Conservation (phyloP, 1,140 invertebrate genomes). For the Nephila pilipes region DNA sequence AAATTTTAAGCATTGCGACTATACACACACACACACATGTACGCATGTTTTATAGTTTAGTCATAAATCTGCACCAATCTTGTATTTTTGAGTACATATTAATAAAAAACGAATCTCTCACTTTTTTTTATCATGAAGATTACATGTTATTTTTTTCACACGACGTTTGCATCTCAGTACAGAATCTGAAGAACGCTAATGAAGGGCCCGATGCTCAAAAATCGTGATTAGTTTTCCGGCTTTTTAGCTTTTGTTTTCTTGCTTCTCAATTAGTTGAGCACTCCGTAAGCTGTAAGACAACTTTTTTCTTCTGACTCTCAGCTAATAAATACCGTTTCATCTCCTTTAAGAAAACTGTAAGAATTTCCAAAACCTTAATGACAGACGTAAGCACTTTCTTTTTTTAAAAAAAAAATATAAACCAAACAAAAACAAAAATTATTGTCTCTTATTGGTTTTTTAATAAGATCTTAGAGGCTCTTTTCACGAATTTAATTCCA, state of each 20-base stretch:
- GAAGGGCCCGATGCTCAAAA: conserved; percentile 33
- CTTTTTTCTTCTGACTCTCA: not conserved
- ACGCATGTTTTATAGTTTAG: not conserved
- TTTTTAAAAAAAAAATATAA: not conserved
- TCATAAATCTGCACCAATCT: not conserved
- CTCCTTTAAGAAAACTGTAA: not conserved
- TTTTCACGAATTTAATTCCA: too few species aligned
- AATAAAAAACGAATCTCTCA: not conserved
- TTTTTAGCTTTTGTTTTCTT: conserved; percentile 34
- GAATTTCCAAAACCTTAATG: not conserved
- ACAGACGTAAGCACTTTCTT: not conserved
- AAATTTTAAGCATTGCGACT: not conserved
- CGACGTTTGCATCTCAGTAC: not conserved
- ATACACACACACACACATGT: not conserved
- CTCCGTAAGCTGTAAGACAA: not conserved
- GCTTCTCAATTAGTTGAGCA: conserved; percentile 26
- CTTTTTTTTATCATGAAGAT: conserved; percentile 9
- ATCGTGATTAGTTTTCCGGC: conserved; percentile 53
- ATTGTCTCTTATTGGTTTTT: too few species aligned
- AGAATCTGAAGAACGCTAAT: conserved; percentile 38
- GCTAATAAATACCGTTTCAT: not conserved
- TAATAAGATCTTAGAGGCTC: too few species aligned
- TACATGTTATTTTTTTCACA: conserved; percentile 48
- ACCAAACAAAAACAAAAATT: too few species aligned
- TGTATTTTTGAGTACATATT: not conserved